phyloP scores from a whole-genome alignment of 2,113 vertebrate genomes.

The Pachypanchax playfairii region DNA sequence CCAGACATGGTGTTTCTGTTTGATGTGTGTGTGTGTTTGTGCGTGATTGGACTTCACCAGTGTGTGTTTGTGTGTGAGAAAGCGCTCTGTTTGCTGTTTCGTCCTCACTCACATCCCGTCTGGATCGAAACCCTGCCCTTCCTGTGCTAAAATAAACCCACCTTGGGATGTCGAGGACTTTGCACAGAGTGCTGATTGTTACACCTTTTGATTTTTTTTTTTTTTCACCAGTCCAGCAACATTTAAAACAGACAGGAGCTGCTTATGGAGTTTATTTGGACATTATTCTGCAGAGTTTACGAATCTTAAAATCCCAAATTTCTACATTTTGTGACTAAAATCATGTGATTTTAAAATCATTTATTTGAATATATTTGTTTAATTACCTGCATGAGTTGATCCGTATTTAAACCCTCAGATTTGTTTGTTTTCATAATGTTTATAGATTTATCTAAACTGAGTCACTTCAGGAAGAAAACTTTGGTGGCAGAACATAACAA shows the following conservation, averaged over 20 bases:
- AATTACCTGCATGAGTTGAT: too few relatives aligned
- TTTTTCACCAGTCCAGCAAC: neutral
- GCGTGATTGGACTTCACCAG: conserved; percentile 45
- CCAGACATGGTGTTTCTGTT: conserved; percentile 52
- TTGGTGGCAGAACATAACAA: too few relatives aligned
- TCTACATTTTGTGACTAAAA: too few relatives aligned
- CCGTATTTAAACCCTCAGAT: too few relatives aligned
- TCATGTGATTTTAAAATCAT: too few relatives aligned
- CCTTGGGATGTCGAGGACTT: conserved; percentile 73
- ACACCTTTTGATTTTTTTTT: conserved; percentile 59
- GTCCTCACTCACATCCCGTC: conserved; percentile 69
- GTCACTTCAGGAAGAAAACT: too few relatives aligned
- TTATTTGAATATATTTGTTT: too few relatives aligned
- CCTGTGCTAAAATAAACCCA: conserved; percentile 79
- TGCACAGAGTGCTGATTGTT: conserved; percentile 62
- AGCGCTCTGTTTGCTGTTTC: conserved; percentile 44
- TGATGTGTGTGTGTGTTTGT: conserved; percentile 31
- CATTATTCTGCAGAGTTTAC: too few relatives aligned
- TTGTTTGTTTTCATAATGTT: too few relatives aligned
- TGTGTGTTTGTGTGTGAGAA: conserved; percentile 7
- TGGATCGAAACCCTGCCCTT: conserved; percentile 79
- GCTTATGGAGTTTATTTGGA: too few relatives aligned
- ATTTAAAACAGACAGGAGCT: neutral
- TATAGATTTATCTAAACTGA: too few relatives aligned
- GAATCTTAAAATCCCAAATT: too few relatives aligned